These are phyloP conservation scores for Dromaius novaehollandiae DNA, from an alignment of 2,113 vertebrate species.

Conservation along the genomic window DNA sequence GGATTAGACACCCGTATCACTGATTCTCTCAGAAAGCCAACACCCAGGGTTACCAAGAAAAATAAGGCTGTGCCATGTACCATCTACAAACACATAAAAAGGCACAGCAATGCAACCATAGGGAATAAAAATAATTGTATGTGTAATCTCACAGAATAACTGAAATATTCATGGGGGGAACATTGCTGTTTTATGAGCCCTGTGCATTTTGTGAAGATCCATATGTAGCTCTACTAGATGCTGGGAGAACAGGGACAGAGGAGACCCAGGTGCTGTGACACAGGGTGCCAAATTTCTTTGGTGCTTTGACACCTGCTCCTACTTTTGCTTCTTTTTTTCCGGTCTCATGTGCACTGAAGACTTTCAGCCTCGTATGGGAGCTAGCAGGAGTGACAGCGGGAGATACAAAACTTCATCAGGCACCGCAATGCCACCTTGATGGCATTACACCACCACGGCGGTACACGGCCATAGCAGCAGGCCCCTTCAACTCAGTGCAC, in stretches of 20 bases:
- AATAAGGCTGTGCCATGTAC: neutral
- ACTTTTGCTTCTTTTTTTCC: neutral
- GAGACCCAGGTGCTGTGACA: neutral
- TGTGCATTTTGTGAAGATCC: neutral
- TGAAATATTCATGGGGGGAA: neutral
- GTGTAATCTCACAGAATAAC: neutral
- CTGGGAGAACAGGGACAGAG: neutral
- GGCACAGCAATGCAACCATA: neutral
- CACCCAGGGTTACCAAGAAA: neutral
- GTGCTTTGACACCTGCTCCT: neutral
- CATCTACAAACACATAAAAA: neutral
- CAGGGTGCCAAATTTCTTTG: neutral
- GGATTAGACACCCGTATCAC: neutral
- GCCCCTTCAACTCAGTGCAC: neutral
- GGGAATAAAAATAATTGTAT: neutral
- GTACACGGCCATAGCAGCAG: neutral
- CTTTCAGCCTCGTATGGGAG: neutral
- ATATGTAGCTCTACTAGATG: neutral
- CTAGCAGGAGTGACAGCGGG: neutral
- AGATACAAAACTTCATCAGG: neutral
- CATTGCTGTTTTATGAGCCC: neutral
- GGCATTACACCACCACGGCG: neutral
- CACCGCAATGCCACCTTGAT: rapidly evolving
- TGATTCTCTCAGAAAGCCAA: neutral
- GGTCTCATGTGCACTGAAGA: neutral